Evolutionary conservation across 2,797 vertebrate species (phyloP).

Genomic region (Xenops minutus): DNA sequence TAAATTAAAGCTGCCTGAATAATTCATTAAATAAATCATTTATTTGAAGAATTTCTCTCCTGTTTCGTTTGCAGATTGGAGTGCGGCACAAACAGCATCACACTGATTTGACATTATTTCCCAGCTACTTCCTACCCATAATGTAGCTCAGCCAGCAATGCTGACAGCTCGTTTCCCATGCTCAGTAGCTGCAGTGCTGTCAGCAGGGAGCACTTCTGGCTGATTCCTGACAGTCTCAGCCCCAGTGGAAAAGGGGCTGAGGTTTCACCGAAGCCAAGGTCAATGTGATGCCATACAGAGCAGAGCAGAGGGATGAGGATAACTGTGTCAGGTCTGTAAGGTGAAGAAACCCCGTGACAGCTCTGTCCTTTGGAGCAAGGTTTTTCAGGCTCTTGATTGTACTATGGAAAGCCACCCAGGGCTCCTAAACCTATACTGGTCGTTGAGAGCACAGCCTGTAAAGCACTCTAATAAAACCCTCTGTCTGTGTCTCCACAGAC

Average conservation of each 20-base stretch:
- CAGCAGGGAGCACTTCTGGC: not conserved
- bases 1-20: slow-evolving; percentile 12
- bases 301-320: not conserved
- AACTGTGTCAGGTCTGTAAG: not conserved
- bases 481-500: not conserved
- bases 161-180: not conserved
- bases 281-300: not conserved
- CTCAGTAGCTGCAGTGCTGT: not conserved
- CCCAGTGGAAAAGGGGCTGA: accelerated
- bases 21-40: not conserved
- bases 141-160: not conserved
- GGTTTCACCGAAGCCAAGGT: not conserved
- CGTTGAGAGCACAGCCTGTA: not conserved
- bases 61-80: not conserved
- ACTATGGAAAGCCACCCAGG: not conserved
- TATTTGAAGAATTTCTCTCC: not conserved
- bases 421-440: not conserved
- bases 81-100: not conserved
- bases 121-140: not conserved
- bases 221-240: not conserved
- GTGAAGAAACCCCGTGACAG: not conserved
- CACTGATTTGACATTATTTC: not conserved
- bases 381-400: not conserved
- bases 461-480: not conserved
- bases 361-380: not conserved